These are phyloP conservation scores for Heteronetta atricapilla DNA, from an alignment of 2,113 vertebrate species.

Conservation along the genomic window DNA sequence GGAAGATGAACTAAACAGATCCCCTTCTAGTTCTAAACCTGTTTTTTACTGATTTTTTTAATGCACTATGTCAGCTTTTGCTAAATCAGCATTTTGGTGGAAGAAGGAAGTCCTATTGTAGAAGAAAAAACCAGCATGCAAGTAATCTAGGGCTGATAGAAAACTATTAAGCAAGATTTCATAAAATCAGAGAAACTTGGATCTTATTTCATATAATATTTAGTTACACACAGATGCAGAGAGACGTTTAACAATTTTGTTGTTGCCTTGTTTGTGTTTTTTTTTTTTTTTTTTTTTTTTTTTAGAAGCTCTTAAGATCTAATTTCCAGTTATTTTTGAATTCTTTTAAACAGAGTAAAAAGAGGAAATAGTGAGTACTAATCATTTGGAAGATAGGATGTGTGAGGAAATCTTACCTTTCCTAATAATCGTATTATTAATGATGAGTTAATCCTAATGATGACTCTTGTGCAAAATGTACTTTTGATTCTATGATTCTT, in stretches of 20 bases:
- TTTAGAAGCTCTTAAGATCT: neutral
- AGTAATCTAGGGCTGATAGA: neutral
- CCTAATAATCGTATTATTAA: neutral
- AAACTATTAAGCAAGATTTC: neutral
- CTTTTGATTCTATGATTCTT: neutral
- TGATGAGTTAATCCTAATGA: neutral
- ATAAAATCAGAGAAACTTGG: neutral
- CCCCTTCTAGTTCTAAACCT: neutral
- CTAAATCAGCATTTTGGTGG: conserved; percentile 6
- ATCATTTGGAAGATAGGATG: neutral
- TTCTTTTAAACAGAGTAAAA: neutral
- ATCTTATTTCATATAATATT: neutral
- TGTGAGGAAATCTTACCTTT: neutral
- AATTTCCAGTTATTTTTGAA: neutral
- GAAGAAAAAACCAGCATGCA: neutral
- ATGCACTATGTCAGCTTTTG: neutral
- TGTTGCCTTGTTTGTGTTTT: neutral
- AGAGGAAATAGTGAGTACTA: neutral
- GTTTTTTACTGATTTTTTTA: neutral
- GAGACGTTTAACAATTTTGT: neutral
- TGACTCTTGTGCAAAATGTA: fast-evolving
- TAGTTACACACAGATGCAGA: neutral
- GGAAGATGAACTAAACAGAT: neutral
- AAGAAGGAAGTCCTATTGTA: neutral
- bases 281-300: neutral